Evolutionary conservation across 2,113 vertebrate species (phyloP).

Genomic region (Strix aluco): DNA sequence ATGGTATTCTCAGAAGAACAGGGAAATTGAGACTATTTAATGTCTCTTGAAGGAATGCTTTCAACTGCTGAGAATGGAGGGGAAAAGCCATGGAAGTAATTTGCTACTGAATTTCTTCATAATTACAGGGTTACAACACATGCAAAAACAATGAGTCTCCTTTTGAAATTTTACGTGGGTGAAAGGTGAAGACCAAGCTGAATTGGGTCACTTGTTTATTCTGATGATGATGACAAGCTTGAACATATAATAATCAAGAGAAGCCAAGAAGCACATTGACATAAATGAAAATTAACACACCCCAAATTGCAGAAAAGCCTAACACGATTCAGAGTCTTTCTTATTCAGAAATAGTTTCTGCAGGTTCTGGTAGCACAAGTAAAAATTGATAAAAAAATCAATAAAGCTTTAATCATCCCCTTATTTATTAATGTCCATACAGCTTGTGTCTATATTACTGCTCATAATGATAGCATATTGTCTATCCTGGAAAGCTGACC

Average conservation of each 20-base stretch:
- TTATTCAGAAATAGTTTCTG: not conserved
- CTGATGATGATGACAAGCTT: constrained; percentile 55
- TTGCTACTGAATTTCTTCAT: constrained; percentile 70
- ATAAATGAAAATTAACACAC: constrained; percentile 32
- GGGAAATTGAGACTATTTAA: constrained; percentile 44
- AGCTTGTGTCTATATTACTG: not conserved
- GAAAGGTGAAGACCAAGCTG: constrained; percentile 63
- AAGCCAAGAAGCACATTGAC: not conserved
- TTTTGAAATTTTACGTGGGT: constrained; percentile 61
- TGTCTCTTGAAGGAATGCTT: constrained; percentile 61
- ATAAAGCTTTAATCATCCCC: not conserved
- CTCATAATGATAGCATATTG: not conserved
- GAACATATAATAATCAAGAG: constrained; percentile 17
- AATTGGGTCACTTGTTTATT: constrained; percentile 57
- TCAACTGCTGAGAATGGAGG: constrained; percentile 54
- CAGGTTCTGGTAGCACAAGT: not conserved
- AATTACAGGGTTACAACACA: constrained; percentile 64
- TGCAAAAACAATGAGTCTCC: constrained; percentile 64
- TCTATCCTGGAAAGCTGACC: not conserved
- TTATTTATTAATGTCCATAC: not conserved
- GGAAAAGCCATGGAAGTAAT: constrained; percentile 64
- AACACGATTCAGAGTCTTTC: not conserved
- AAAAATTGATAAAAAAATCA: not conserved
- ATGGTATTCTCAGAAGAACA: constrained; percentile 25
- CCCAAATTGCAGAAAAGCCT: not conserved